phyloP scores from a whole-genome alignment of 2,113 vertebrate species.

The Ctenomys sociabilis region DNA sequence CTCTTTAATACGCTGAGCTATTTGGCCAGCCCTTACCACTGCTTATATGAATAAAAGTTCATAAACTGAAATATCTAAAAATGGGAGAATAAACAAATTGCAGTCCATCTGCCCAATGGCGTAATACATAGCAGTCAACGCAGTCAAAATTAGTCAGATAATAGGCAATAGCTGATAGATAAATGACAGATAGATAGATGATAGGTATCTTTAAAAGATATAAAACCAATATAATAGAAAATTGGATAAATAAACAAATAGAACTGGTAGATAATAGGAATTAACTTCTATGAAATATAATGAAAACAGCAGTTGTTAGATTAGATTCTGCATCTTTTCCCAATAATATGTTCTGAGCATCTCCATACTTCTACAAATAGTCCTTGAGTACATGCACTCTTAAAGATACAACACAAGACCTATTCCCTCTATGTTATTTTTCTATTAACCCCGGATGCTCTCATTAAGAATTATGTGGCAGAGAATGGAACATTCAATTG shows the following conservation, averaged over 20 bases:
- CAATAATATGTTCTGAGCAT: background rate
- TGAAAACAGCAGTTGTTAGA: background rate
- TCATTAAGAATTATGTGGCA: constrained; percentile 55
- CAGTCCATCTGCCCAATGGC: background rate
- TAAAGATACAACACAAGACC: constrained; percentile 16
- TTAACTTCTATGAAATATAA: background rate
- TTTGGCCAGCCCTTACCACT: background rate
- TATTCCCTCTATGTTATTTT: constrained; percentile 44
- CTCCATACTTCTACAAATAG: constrained; percentile 25
- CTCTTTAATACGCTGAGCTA: no score
- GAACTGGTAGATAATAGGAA: background rate
- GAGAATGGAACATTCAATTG: constrained; percentile 46
- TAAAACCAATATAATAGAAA: background rate
- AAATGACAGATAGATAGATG: background rate
- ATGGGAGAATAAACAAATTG: constrained; percentile 24
- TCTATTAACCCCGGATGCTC: constrained; percentile 58
- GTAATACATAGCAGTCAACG: background rate
- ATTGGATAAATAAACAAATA: background rate
- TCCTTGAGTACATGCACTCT: constrained; percentile 50
- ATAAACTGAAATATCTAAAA: constrained; percentile 17
- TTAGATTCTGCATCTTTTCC: background rate
- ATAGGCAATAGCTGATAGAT: background rate
- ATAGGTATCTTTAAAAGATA: background rate
- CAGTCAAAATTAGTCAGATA: background rate
- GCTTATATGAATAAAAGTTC: background rate